These are phyloP conservation scores for Plusia festucae DNA, from an alignment of 2,888 invertebrate genomes.

Conservation along the genomic window DNA sequence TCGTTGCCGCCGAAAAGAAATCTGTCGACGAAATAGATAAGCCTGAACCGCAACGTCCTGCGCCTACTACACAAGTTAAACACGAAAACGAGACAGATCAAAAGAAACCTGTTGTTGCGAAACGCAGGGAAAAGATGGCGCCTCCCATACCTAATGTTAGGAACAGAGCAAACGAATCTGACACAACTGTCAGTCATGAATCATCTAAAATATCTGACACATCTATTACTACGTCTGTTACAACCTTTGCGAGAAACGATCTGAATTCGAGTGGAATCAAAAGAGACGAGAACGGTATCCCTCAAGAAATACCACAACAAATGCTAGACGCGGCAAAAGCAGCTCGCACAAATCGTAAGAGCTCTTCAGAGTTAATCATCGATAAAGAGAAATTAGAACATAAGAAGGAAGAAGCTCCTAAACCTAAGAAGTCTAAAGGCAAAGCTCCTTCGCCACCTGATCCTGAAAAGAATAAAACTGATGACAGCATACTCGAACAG, in stretches of 20 bases:
- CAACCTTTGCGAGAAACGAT: constrained; percentile 79
- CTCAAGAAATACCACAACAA: constrained; percentile 92
- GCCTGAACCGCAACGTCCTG: constrained; percentile 76
- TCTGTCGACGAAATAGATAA: constrained; percentile 82
- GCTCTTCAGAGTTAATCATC: constrained; percentile 76
- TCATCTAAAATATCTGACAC: constrained; percentile 76
- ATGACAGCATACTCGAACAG: constrained; percentile 85
- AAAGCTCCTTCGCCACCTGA: constrained; percentile 93
- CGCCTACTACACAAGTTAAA: constrained; percentile 80
- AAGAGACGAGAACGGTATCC: constrained; percentile 90
- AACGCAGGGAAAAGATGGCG: constrained; percentile 85
- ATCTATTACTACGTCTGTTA: constrained; percentile 66
- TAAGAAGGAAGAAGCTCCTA: constrained; percentile 78
- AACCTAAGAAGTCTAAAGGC: constrained; percentile 91
- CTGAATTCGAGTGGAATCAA: constrained; percentile 90
- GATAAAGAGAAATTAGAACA: constrained; percentile 75
- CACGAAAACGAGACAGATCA: constrained; percentile 86
- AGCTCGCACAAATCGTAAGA: constrained; percentile 91
- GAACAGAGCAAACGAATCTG: constrained; percentile 79
- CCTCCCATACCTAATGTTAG: constrained; percentile 86
- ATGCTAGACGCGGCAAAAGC: constrained; percentile 93
- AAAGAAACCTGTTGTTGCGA: constrained; percentile 88
- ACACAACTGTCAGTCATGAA: constrained; percentile 71
- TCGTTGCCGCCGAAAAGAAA: constrained; percentile 75
- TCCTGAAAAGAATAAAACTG: constrained; percentile 83